phyloP scores from a whole-genome alignment of 2,797 vertebrate genomes.

The Falco naumanni region DNA sequence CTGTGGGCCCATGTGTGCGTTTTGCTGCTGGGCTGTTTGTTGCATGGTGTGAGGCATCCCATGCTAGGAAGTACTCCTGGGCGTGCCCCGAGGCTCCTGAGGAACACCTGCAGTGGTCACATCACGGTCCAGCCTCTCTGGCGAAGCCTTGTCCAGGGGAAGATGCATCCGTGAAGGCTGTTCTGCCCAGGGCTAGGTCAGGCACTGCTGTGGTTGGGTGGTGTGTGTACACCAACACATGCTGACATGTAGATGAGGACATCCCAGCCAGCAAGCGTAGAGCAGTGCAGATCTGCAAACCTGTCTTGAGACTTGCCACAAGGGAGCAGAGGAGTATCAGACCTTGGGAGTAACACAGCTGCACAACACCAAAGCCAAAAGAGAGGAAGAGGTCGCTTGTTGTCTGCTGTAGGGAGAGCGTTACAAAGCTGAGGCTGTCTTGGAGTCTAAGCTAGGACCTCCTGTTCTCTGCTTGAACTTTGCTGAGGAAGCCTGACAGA shows the following conservation, averaged over 20 bases:
- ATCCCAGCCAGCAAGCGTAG: background rate
- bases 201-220: background rate
- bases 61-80: background rate
- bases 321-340: background rate
- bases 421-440: background rate
- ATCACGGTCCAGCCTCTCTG: background rate
- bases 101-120: background rate
- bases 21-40: background rate
- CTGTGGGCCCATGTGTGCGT: background rate
- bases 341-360: background rate
- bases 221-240: background rate
- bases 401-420: background rate
- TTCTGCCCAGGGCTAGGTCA: background rate
- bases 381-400: background rate
- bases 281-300: background rate
- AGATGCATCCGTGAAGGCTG: background rate
- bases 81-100: background rate
- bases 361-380: background rate
- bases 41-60: background rate
- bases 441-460: background rate
- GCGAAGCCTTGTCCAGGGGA: background rate
- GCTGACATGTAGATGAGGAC: background rate
- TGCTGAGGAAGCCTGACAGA: background rate
- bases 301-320: background rate
- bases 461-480: background rate